A percentile compares a stretch with the other conserved stretches of the same genome.
These are phyloP conservation scores for Periophthalmus modestus DNA, from an alignment of 2,113 vertebrate species.

Conservation along the genomic window DNA sequence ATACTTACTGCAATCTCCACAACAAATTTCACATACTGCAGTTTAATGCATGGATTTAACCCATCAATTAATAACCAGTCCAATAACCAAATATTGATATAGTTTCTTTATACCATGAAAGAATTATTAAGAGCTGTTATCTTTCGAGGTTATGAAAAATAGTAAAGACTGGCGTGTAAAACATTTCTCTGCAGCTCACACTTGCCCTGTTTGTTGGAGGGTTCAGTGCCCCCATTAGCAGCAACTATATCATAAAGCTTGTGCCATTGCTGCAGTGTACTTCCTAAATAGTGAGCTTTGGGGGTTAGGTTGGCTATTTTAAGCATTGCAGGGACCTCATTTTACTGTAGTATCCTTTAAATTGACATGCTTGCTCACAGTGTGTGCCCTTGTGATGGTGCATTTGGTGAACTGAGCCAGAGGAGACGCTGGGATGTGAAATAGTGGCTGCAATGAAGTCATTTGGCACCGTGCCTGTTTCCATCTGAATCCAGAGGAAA, in stretches of 20 bases:
- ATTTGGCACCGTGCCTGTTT: slow-evolving; percentile 82
- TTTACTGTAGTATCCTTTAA: neutral
- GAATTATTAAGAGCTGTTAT: neutral
- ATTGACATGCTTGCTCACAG: slow-evolving; percentile 31
- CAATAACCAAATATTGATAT: no score
- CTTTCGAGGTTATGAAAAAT: neutral
- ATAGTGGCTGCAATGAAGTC: slow-evolving; percentile 76
- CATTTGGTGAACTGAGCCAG: slow-evolving; percentile 59
- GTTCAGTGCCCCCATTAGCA: neutral
- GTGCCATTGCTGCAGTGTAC: neutral
- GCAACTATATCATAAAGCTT: neutral
- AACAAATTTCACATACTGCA: no score
- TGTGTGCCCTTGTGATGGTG: slow-evolving; percentile 44
- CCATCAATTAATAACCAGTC: no score
- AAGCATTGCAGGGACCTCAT: neutral
- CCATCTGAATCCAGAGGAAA: slow-evolving; percentile 73
- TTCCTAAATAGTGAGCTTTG: neutral
- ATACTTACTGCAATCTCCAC: no score
- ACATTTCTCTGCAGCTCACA: neutral
- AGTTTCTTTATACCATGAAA: no score
- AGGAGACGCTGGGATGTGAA: slow-evolving; percentile 62
- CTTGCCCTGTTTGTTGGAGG: neutral
- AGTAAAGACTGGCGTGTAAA: neutral
- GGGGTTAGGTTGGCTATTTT: neutral
- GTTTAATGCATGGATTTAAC: no score